phyloP scores from a whole-genome alignment of 2,797 vertebrate genomes.

The Vultur gryphus region DNA sequence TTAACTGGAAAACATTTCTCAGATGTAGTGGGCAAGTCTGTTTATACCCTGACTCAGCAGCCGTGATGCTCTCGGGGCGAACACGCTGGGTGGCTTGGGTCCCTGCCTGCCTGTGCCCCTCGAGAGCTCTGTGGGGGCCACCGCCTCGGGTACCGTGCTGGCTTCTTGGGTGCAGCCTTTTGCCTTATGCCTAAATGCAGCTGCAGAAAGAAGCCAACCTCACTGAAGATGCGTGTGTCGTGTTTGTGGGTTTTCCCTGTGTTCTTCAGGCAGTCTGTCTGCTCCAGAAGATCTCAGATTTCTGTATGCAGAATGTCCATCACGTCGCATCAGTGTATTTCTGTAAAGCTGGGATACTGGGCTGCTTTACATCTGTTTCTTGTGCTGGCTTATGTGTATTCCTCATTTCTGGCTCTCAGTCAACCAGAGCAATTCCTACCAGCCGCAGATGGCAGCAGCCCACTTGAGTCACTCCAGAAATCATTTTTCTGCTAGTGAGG shows the following conservation, averaged over 20 bases:
- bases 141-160: neutral
- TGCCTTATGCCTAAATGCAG: neutral
- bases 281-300: neutral
- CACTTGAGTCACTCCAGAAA: neutral
- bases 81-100: accelerated
- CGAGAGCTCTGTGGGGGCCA: neutral
- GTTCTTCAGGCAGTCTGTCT: neutral
- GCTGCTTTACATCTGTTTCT: neutral
- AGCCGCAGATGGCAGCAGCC: neutral
- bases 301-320: neutral
- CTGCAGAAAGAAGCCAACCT: neutral
- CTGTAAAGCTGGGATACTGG: neutral
- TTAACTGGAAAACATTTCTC: neutral
- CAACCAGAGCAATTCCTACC: neutral
- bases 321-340: accelerated
- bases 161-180: neutral
- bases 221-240: too few relatives aligned
- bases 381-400: neutral
- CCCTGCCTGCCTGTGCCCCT: neutral
- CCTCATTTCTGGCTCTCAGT: neutral
- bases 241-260: neutral
- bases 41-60: neutral
- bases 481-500: neutral
- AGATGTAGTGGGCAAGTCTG: accelerated
- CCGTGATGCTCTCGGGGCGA: neutral